These are phyloP conservation scores for Zaprionus inermis DNA, from an alignment of 1,140 invertebrate genomes.

Conservation along the genomic window DNA sequence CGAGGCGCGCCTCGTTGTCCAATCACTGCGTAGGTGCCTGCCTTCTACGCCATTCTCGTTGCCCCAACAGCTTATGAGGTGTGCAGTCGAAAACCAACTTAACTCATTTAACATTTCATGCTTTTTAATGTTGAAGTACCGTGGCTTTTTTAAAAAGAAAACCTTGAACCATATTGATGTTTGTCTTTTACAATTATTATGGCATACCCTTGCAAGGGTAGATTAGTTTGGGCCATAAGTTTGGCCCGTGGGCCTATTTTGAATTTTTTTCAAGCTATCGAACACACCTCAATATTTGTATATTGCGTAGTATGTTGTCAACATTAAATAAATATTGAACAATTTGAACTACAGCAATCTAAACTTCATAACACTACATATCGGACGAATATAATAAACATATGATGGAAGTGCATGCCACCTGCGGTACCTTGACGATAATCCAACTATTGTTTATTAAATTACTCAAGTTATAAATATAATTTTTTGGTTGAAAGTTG, in stretches of 20 bases:
- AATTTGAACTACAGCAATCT: no score
- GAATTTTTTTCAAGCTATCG: no score
- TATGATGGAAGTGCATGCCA: no score
- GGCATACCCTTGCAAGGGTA: neutral
- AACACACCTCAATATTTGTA: no score
- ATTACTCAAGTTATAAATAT: neutral
- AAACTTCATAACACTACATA: no score
- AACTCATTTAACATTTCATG: neutral
- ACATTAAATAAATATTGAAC: no score
- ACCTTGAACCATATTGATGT: constrained; percentile 1
- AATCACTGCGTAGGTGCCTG: constrained; percentile 64
- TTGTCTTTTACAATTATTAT: neutral
- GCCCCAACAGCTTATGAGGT: constrained; percentile 15
- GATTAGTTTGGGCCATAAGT: neutral
- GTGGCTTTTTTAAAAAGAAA: neutral
- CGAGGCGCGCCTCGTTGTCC: constrained; percentile 2
- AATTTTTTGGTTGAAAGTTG: neutral
- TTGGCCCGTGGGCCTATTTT: neutral
- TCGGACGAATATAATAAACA: no score
- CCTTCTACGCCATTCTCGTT: constrained; percentile 68
- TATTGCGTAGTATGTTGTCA: no score
- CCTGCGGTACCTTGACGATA: no score
- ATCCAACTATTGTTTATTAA: neutral
- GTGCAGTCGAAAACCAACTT: neutral
- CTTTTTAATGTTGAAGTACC: neutral